These are phyloP conservation scores for Lota lota DNA, from an alignment of 2,113 vertebrate species.

Conservation along the genomic window DNA sequence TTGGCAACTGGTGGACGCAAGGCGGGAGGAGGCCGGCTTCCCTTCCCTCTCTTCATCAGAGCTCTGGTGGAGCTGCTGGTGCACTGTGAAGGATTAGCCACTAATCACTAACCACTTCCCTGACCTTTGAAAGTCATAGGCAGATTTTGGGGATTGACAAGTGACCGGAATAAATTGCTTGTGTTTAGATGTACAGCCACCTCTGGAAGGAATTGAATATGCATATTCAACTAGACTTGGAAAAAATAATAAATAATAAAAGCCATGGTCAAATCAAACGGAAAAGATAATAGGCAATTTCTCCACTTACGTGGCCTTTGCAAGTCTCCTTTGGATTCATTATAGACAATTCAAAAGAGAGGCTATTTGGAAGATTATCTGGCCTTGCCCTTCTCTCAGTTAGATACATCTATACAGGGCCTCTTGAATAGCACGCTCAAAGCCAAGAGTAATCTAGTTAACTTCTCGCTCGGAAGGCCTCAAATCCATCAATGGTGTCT, in stretches of 20 bases:
- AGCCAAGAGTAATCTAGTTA: slow-evolving; percentile 4
- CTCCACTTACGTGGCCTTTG: too few relatives aligned
- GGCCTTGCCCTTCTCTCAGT: not conserved
- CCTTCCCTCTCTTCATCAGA: slow-evolving; percentile 32
- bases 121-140: slow-evolving; percentile 26
- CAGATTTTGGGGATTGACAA: too few relatives aligned
- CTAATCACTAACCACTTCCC: slow-evolving; percentile 11
- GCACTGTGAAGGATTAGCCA: slow-evolving; percentile 39
- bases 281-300: too few relatives aligned
- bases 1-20: slow-evolving; percentile 46
- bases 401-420: not conserved
- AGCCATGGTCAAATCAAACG: too few relatives aligned
- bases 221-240: too few relatives aligned
- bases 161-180: too few relatives aligned
- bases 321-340: too few relatives aligned
- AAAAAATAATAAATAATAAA: too few relatives aligned
- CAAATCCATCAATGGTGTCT: not conserved
- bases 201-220: too few relatives aligned
- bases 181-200: too few relatives aligned
- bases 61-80: slow-evolving; percentile 17
- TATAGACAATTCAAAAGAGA: too few relatives aligned
- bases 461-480: too few relatives aligned
- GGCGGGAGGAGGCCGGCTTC: slow-evolving; percentile 16
- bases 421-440: slow-evolving; percentile 14
- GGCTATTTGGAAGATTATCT: slow-evolving; percentile 4